These are phyloP conservation scores for Apis laboriosa DNA, from an alignment of 1,140 invertebrate genomes.

Conservation along the genomic window DNA sequence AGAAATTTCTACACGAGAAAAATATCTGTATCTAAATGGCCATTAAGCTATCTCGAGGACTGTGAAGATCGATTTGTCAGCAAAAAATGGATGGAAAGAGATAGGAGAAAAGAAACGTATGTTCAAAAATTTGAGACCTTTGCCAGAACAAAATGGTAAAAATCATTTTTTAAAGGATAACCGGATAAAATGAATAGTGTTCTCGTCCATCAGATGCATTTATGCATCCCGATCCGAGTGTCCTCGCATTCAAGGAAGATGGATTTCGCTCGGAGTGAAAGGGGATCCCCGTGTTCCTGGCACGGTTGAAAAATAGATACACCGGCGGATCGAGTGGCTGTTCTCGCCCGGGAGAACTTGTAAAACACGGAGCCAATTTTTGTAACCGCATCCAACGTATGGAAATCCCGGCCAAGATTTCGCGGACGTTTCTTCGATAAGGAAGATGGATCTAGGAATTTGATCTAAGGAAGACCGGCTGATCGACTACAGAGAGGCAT, in stretches of 20 bases:
- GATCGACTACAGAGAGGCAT: not conserved
- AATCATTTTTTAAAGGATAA: slow-evolving; percentile 26
- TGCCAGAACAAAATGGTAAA: not conserved
- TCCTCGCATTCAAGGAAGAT: slow-evolving; percentile 1
- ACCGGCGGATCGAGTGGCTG: not conserved
- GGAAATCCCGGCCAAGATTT: not conserved
- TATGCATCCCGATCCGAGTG: slow-evolving; percentile 25
- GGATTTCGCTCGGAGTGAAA: not conserved
- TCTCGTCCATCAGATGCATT: slow-evolving; percentile 15
- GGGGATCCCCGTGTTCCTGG: no score
- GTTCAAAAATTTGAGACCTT: not conserved
- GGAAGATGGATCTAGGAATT: not conserved
- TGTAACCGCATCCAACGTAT: not conserved
- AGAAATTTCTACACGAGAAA: not conserved
- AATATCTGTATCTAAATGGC: slow-evolving; percentile 16
- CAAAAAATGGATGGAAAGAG: no score
- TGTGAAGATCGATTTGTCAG: not conserved
- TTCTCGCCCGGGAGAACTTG: not conserved
- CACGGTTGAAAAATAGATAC: slow-evolving; percentile 16
- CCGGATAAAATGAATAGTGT: slow-evolving; percentile 29
- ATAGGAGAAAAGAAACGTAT: no score
- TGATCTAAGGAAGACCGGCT: not conserved
- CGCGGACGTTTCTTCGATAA: not conserved
- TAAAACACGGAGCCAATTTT: slow-evolving; percentile 12
- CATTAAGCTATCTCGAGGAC: not conserved